These are phyloP conservation scores for Salvator merianae DNA, from an alignment of 2,113 vertebrate species.

Conservation along the genomic window DNA sequence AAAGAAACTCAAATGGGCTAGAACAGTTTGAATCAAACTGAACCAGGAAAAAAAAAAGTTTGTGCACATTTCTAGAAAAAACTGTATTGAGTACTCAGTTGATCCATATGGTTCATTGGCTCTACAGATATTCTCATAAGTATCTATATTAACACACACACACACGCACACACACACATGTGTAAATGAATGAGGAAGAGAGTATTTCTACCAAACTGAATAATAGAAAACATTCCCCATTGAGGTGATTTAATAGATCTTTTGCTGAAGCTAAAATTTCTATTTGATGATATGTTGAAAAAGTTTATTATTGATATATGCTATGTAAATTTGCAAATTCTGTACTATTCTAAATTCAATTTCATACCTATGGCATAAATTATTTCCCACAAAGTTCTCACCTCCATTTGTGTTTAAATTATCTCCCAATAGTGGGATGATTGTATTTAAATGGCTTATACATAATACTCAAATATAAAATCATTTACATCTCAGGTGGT, in stretches of 20 bases:
- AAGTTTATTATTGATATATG: background rate
- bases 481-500: slow-evolving; percentile 1
- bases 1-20: background rate
- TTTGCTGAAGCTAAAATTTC: background rate
- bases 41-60: too few relatives aligned
- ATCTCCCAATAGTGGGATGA: background rate
- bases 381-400: slow-evolving; percentile 1
- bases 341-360: background rate
- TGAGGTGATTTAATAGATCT: background rate
- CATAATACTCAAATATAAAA: background rate
- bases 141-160: background rate
- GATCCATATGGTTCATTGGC: too few relatives aligned
- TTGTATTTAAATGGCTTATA: slow-evolving; percentile 16
- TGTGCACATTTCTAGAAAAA: too few relatives aligned
- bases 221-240: background rate
- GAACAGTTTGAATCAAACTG: too few relatives aligned
- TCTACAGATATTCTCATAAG: background rate
- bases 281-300: background rate
- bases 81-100: too few relatives aligned
- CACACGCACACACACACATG: background rate
- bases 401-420: slow-evolving; percentile 15
- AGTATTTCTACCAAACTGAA: background rate
- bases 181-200: background rate
- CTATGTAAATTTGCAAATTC: background rate
- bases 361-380: slow-evolving; percentile 11